A percentile compares a stretch with the other conserved stretches of the same genome.
Conservation (phyloP, 1,140 invertebrate species). For the Probaryconus sp. region DNA sequence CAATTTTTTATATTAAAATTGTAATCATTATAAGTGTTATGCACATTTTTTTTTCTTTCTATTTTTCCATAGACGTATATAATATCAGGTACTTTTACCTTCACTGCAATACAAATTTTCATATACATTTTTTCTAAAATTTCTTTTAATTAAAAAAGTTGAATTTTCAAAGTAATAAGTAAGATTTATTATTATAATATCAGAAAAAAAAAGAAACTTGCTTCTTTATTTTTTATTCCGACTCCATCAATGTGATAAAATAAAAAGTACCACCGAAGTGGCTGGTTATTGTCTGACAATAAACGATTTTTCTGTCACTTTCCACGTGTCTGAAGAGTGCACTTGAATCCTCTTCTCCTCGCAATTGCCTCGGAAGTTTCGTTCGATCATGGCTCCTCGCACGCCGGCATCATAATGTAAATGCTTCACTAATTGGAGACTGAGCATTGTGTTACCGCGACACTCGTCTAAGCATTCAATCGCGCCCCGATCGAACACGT, state of each 20-base stretch:
- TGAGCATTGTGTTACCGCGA: slow-evolving; percentile 65
- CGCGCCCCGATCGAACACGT: no score
- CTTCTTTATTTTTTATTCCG: slow-evolving; percentile 34
- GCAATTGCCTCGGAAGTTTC: slow-evolving; percentile 57
- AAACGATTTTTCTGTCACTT: slow-evolving; percentile 55
- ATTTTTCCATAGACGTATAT: no score
- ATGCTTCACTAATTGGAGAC: slow-evolving; percentile 76
- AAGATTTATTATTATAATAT: no score
- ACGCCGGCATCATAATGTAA: slow-evolving; percentile 72
- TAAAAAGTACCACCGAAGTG: slow-evolving; percentile 49
- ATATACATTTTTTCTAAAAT: no score
- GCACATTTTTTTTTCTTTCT: no score
- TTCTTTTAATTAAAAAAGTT: no score
- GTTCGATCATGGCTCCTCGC: slow-evolving; percentile 46
- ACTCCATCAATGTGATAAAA: slow-evolving; percentile 48
- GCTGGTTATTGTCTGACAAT: slow-evolving; percentile 44
- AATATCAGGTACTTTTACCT: no score
- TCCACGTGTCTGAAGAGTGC: slow-evolving; percentile 56
- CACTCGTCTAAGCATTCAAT: slow-evolving; percentile 66
- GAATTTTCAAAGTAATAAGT: no score
- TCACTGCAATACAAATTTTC: no score
- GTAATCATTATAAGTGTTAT: no score
- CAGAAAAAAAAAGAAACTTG: no score
- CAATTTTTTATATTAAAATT: no score
- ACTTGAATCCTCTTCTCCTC: slow-evolving; percentile 48